Evolutionary conservation across 2,888 invertebrate genomes (phyloP).

Genomic region (Cerastis leucographa): DNA sequence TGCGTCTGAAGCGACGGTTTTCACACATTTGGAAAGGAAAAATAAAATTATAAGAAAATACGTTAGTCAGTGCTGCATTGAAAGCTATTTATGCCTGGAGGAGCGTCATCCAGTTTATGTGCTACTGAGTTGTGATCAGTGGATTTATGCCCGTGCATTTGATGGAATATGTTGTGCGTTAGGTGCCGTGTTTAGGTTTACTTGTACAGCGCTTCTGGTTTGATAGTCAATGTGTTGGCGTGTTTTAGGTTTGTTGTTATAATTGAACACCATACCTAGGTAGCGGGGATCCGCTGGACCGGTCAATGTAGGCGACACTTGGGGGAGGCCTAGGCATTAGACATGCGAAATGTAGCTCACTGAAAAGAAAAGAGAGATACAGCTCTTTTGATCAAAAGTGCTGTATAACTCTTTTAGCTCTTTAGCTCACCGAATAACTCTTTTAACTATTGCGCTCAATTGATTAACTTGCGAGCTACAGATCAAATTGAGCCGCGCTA

Average conservation of each 20-base stretch:
- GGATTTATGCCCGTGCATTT: constrained; percentile 10
- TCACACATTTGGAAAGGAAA: background rate
- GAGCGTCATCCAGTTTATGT: constrained; percentile 35
- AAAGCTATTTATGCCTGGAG: constrained; percentile 58
- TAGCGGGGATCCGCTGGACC: too few species aligned
- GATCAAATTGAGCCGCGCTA: too few species aligned
- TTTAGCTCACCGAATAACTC: too few species aligned
- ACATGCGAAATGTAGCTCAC: too few species aligned
- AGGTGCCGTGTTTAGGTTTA: background rate
- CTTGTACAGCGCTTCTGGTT: background rate
- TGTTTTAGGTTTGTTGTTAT: background rate
- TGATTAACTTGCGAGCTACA: too few species aligned
- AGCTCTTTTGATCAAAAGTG: too few species aligned
- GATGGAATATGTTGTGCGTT: constrained; percentile 15
- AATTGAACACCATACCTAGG: background rate
- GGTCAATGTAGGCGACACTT: too few species aligned
- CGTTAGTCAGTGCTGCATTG: constrained; percentile 25
- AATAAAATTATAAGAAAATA: background rate
- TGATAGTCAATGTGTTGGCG: background rate
- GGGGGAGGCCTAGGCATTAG: too few species aligned
- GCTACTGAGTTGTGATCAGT: constrained; percentile 32
- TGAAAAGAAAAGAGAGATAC: too few species aligned
- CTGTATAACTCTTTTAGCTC: too few species aligned
- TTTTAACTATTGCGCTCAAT: too few species aligned
- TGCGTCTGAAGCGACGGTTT: background rate